phyloP scores from a whole-genome alignment of 2,797 vertebrate species.

The Lutjanus campechanus region DNA sequence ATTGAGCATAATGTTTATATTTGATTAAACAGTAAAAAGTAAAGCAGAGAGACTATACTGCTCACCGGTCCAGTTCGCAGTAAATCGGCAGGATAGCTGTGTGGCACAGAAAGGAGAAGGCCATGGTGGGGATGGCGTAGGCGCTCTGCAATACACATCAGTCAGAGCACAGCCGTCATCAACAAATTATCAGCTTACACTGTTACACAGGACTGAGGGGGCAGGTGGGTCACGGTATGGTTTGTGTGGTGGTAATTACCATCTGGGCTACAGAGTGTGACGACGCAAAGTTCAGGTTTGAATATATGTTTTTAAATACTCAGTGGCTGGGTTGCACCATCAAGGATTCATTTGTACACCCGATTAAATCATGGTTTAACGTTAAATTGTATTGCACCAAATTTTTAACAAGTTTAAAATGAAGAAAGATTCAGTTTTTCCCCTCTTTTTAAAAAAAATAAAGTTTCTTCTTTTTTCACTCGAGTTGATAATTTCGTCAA shows the following conservation, averaged over 20 bases:
- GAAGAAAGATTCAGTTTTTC: too few species aligned
- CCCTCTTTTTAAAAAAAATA: too few species aligned
- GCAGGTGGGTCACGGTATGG: slow-evolving; percentile 36
- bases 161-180: slow-evolving; percentile 43
- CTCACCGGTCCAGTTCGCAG: slow-evolving; percentile 93
- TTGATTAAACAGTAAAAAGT: too few species aligned
- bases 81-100: slow-evolving; percentile 96
- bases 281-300: slow-evolving; percentile 10
- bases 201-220: slow-evolving; percentile 28
- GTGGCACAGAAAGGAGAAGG: slow-evolving; percentile 98
- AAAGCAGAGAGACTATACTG: background rate
- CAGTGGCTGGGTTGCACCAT: too few species aligned
- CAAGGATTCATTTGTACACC: too few species aligned
- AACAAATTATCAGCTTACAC: slow-evolving; percentile 60
- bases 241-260: slow-evolving; percentile 24
- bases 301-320: slow-evolving; percentile 7
- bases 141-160: slow-evolving; percentile 89
- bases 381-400: too few species aligned
- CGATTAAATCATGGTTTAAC: too few species aligned
- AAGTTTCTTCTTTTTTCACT: too few species aligned
- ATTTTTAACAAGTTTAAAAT: too few species aligned
- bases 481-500: too few species aligned
- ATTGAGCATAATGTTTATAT: background rate
- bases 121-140: slow-evolving; percentile 95
- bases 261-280: slow-evolving; percentile 23